phyloP scores from a whole-genome alignment of 2,888 invertebrate species.

The Agriotes lineatus region DNA sequence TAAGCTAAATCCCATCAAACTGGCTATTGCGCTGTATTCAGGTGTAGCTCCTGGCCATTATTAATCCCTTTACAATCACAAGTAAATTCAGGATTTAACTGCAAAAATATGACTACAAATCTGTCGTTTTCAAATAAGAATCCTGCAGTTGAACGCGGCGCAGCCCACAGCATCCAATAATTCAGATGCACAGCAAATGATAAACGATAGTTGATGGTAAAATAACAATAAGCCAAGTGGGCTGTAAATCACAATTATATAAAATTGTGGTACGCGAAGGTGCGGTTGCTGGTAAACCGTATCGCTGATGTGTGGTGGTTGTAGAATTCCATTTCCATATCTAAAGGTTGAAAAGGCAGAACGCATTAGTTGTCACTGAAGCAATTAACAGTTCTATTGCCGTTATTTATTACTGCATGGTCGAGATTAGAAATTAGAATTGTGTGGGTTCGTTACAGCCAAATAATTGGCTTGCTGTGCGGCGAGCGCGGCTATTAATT shows the following conservation, averaged over 20 bases:
- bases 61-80: not conserved
- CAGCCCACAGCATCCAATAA: slow-evolving; percentile 9
- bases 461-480: slow-evolving; percentile 19
- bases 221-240: slow-evolving; percentile 32
- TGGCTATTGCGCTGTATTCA: not conserved
- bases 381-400: slow-evolving; percentile 32
- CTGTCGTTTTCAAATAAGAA: slow-evolving; percentile 10
- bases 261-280: slow-evolving; percentile 21
- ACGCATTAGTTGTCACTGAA: slow-evolving; percentile 27
- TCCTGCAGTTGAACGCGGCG: not conserved
- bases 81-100: not conserved
- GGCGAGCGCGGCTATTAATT: slow-evolving; percentile 1
- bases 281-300: slow-evolving; percentile 15
- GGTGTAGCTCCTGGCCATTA: not conserved
- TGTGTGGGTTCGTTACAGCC: slow-evolving; percentile 64
- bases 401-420: slow-evolving; percentile 25
- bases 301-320: slow-evolving; percentile 3
- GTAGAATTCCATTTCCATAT: slow-evolving; percentile 17
- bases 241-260: slow-evolving; percentile 38
- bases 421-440: slow-evolving; percentile 27
- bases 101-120: not conserved
- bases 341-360: slow-evolving; percentile 17
- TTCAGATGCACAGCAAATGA: slow-evolving; percentile 13
- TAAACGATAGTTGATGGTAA: slow-evolving; percentile 24
- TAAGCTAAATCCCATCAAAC: not conserved